Evolutionary conservation across 2,113 vertebrate genomes (phyloP), one percentile per base, ranked within the genome.

Genomic region (Phocoena phocoena): DNA sequence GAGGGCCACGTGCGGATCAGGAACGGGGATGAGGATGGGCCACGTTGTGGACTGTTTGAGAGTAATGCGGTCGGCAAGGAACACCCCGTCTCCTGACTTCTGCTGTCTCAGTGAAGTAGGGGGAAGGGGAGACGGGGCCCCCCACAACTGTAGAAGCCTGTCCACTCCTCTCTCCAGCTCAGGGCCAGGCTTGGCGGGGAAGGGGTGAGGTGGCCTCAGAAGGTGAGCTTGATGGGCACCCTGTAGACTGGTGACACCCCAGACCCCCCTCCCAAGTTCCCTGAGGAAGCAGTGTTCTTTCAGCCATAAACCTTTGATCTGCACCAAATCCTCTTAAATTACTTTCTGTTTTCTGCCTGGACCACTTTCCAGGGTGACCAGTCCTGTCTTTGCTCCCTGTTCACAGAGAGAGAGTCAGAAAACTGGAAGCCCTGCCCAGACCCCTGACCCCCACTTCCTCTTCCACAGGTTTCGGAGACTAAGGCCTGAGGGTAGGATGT

Each of bases 351-450:
- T 94, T 90, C 67, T 28, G 28, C 79, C 67, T 81, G 25, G 50
- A 77, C 53, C 28, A 83, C 36, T 87, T 95, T 84, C 94, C 89
- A 80, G 38, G 68, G 55, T 33, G 80, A 47, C 31, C 8, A 23
- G 28, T 26, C 83, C 36, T 81, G 13, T 33, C n/a, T 92, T n/a
- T 87, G 58, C 58, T 77, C 21, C 38, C 26, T 1, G 4, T 33
- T 96, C 84, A 47, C 87, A 76, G 80, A 53, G 87, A 38, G 74
- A 90, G 20, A 55, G 63, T 31, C 44, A 90, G 84, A 70, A 68
- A 93, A 20, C 4, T 21, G 63, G 38, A 95, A 70, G 68, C 23
- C 73, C 28, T 12, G 6, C 65, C 26, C 8, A 17, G 58, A 21
- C 10, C 4, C 5, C 6, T 63, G 41, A 33, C 14, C 6, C 13